Evolutionary conservation across 1,140 invertebrate species (phyloP), one percentile per base, ranked within the genome.

Genomic region (Nebria ingens): DNA sequence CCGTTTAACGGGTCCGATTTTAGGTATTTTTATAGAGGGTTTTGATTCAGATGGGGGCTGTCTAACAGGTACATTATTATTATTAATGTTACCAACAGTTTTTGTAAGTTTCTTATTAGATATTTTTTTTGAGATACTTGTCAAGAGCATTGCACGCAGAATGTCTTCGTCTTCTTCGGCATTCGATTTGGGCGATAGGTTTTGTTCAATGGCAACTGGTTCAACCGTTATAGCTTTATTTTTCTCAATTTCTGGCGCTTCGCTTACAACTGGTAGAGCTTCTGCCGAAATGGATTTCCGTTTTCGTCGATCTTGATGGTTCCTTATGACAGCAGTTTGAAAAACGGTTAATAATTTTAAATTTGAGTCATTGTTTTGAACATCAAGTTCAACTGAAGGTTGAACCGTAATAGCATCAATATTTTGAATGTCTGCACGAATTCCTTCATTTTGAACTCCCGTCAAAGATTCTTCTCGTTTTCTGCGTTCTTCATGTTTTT

Each of bases 131-230:
- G 68, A 63, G 54, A 71, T 65, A 17, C 65, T 67, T n/a, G 67
- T 68, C 45, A 71, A 58, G 9, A 71, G 55, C 50, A 68, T 62
- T 21, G 69, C 69, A 21, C 69, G 56, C 49, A 71, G 56, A 19
- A 71, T 62, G 59, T 71, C 69, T 49, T 65, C 64, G 61, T 71
- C 69, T 54, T 68, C 68, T n/a, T 69, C 68, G 12, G 25, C n/a
- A 34, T 34, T 34, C 25, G 25, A n/a, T n/a, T n/a, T n/a, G n/a
- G n/a, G n/a, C n/a, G n/a, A n/a, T n/a, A n/a, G n/a, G n/a, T n/a
- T 34, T 34, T 34, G 25, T 34, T 34, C n/a, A 34, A 34, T 34
- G 40, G 9, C 4, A 11, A 15, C 12, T 21, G 2, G 12, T 25
- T 53, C n/a, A 29, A 56, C 54, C n/a, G 34, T 54, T 4, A 53